These are phyloP conservation scores for Propsilocerus akamusi DNA, from an alignment of 1,140 invertebrate species.

Conservation along the genomic window DNA sequence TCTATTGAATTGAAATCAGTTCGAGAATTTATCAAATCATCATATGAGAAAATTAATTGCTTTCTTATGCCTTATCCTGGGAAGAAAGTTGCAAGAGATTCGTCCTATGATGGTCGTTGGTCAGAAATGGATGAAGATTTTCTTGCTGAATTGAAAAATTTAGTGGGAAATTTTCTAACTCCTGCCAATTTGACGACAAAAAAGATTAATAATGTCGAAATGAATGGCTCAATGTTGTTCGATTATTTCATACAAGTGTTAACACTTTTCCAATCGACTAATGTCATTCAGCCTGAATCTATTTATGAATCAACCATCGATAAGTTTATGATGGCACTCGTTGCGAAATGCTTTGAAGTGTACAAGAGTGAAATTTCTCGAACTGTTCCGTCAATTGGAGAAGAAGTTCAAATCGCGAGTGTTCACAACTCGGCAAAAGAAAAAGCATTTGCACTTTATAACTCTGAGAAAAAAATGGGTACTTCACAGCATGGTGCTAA, in stretches of 20 bases:
- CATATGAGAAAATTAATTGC: neutral
- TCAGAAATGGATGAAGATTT: neutral
- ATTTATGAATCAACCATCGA: neutral
- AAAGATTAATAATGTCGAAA: neutral
- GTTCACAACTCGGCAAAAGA: neutral
- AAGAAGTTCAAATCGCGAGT: neutral
- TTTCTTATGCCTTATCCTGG: neutral
- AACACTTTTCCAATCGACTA: neutral
- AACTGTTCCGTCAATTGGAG: neutral
- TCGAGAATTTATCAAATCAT: neutral
- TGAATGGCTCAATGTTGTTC: neutral
- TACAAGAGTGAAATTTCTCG: neutral
- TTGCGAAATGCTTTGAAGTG: neutral
- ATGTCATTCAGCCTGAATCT: neutral
- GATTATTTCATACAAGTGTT: neutral
- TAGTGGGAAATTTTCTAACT: neutral
- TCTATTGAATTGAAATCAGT: neutral
- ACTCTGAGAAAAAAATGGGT: neutral
- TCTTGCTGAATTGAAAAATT: neutral
- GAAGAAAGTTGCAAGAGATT: neutral
- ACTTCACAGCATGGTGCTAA: neutral
- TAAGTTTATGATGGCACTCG: neutral
- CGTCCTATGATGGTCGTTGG: neutral
- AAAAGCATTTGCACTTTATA: neutral
- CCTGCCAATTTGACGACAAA: neutral